Base-by-base conservation (phyloP, 2,797 vertebrate genomes). In the Rhincodon typus region DNA sequence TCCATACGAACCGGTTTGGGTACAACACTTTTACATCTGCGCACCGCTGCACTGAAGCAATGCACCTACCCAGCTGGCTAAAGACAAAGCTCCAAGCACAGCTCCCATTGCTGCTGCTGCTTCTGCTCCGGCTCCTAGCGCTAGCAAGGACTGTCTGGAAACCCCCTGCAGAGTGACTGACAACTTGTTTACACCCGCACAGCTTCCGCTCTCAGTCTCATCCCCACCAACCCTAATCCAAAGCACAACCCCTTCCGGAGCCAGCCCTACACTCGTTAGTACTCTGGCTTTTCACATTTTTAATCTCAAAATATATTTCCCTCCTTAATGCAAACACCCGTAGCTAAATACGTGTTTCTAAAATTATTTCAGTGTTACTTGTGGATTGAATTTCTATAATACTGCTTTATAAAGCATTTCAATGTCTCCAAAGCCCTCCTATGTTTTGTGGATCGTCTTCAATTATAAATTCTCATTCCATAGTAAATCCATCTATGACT, bases 1-100 rank as follows among this genome's bases (percentile, higher is more conserved):
- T 72, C 46, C 93, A 25, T 72, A 21, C 72, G 23, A 34, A 23
- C 38, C 23, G 42, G 8, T 93, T 93, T 67, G 23, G 38, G 7
- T 38, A 67, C 0, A 69, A 10, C 53, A 0, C 87, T 17, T 67
- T 38, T 38, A n/a, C n/a, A 38, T 66, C 30, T 34, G 27, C 53
- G 12, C 50, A 62, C 25, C 67, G 25, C 21, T 72, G n/a, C 67
- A 12, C 13, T 70, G 67, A 25, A 42, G 12, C 93, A 34, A 19
- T 27, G 0, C 34, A 82, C 98, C 97, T 96, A 99, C 99, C 99
- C 99, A 99, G 97, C 98, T 99, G 95, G 99, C 99, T 98, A 99
- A 96, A 96, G 99, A 99, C 97, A 99, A 99, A 96, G 99, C 97
- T 27, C 99, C 99, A 95, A 99, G 97, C 1, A 99, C 98, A 53